phyloP scores from a whole-genome alignment of 2,113 vertebrate species.

The Amphiprion percula region DNA sequence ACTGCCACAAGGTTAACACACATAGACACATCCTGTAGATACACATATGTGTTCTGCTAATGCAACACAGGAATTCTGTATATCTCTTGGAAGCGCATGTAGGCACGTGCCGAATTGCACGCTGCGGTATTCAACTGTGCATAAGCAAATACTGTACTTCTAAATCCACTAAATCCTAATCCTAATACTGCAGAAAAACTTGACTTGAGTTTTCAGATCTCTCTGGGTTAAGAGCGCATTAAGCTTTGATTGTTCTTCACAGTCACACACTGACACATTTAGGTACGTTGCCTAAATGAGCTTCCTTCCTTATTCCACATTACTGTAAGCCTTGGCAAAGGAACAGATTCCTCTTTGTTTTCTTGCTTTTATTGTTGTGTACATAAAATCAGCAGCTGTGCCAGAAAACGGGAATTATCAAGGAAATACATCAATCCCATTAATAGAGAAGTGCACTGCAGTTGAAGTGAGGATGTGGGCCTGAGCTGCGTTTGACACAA shows the following conservation, averaged over 20 bases:
- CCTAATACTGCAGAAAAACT: constrained; percentile 70
- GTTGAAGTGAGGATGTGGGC: constrained; percentile 4
- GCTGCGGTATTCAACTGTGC: constrained; percentile 18
- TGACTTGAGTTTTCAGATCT: constrained; percentile 73
- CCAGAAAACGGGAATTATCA: constrained; percentile 30
- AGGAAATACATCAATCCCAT: constrained; percentile 49
- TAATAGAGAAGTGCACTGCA: constrained; percentile 12
- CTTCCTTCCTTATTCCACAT: constrained; percentile 11
- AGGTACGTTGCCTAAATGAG: constrained; percentile 25
- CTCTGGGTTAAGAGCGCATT: constrained; percentile 71
- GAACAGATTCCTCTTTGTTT: constrained; percentile 38
- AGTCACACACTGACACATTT: constrained; percentile 76
- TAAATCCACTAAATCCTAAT: constrained; percentile 76
- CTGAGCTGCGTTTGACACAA: constrained; percentile 29
- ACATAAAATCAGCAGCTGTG: constrained; percentile 18
- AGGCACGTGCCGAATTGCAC: constrained; percentile 39
- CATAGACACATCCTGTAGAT: not conserved
- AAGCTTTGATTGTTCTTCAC: constrained; percentile 52
- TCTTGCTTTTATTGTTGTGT: constrained; percentile 50
- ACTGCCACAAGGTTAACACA: constrained; percentile 84
- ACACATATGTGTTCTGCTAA: not conserved
- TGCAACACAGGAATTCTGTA: constrained; percentile 20
- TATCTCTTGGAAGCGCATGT: constrained; percentile 21
- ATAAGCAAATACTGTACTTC: constrained; percentile 52
- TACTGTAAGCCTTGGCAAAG: constrained; percentile 23